phyloP scores from a whole-genome alignment of 2,888 invertebrate genomes.

The Ophion ventricosus region DNA sequence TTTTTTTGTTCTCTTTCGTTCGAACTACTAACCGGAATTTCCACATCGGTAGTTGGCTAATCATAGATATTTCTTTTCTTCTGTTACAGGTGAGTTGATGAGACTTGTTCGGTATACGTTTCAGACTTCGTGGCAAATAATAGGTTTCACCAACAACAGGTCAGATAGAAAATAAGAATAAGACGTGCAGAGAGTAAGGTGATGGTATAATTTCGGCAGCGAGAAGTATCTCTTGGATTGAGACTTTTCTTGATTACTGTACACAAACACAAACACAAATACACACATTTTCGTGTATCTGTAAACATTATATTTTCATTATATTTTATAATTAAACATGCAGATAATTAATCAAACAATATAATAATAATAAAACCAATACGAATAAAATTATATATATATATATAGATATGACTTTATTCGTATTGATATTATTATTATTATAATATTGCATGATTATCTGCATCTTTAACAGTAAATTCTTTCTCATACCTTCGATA shows the following conservation, averaged over 20 bases:
- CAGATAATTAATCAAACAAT: no score
- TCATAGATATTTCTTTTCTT: slow-evolving; percentile 61
- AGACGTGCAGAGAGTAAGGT: not conserved
- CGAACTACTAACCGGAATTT: not conserved
- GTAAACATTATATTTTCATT: not conserved
- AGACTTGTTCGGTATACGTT: slow-evolving; percentile 36
- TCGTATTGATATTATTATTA: no score
- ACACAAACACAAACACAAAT: no score
- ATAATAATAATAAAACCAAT: no score
- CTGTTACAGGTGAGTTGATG: slow-evolving; percentile 73
- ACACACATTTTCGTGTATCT: no score
- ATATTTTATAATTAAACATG: not conserved
- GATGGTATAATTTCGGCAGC: slow-evolving; percentile 18
- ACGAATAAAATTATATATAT: no score
- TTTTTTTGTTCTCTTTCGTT: not conserved
- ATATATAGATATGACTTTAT: no score
- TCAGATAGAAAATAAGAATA: slow-evolving; percentile 46
- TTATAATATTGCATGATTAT: no score
- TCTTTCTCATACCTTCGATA: no score
- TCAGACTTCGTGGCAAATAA: slow-evolving; percentile 36
- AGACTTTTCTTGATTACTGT: not conserved
- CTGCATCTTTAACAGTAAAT: no score
- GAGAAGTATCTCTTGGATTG: not conserved
- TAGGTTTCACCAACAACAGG: slow-evolving; percentile 51
- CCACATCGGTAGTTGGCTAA: slow-evolving; percentile 36